Conservation (phyloP, 2,888 invertebrate species). For the Dolomedes plantarius region DNA sequence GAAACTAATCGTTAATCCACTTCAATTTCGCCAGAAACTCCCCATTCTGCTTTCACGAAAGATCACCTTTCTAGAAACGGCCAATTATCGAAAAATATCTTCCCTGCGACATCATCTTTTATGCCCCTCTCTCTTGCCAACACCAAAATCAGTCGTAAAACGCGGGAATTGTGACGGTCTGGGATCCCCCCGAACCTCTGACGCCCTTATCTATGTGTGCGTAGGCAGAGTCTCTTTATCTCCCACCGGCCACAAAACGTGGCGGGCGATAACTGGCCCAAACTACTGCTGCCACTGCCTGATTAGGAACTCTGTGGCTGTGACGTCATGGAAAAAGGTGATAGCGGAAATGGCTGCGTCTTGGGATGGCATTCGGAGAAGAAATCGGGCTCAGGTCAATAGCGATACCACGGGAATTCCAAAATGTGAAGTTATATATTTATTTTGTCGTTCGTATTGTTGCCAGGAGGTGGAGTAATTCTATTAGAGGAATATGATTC, state of each 20-base stretch:
- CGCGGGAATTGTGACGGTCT: constrained; percentile 11
- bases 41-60: not conserved
- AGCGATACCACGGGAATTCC: not conserved
- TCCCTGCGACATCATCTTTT: not conserved
- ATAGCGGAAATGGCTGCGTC: constrained; percentile 14
- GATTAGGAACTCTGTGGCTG: constrained; percentile 56
- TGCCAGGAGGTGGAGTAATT: no score
- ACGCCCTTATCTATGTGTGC: not conserved
- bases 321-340: constrained; percentile 63
- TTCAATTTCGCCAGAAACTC: not conserved
- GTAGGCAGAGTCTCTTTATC: constrained; percentile 30
- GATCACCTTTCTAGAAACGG: not conserved
- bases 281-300: constrained; percentile 66
- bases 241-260: constrained; percentile 53
- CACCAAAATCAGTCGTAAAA: constrained; percentile 11
- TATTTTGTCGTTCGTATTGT: no score
- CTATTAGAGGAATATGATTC: no score
- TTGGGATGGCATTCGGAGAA: constrained; percentile 3
- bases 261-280: constrained; percentile 38
- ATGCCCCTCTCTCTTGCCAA: not conserved
- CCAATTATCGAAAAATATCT: constrained; percentile 12
- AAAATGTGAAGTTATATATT: no score
- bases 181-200: not conserved
- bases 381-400: not conserved
- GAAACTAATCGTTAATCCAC: not conserved